Percentiles rank a stretch among this genome's conserved stretches.
Evolutionary conservation across 2,888 invertebrate genomes (phyloP).

Genomic region (Anaspis maculata): DNA sequence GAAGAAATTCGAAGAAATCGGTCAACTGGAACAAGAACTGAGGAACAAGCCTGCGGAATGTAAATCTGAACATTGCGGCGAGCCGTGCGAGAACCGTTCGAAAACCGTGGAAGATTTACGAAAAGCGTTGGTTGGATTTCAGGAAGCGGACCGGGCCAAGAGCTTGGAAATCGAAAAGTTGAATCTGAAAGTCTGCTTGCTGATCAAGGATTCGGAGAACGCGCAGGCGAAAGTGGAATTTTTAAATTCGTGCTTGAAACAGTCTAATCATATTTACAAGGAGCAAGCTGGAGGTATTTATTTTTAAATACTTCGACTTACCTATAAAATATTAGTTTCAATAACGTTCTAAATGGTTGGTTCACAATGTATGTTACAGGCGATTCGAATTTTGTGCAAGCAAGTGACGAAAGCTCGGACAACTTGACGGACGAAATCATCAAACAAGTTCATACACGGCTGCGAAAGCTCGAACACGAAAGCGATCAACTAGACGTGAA

Average conservation of each 20-base stretch:
- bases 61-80: slow-evolving; percentile 7
- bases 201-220: slow-evolving; percentile 20
- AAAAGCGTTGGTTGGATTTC: too few relatives aligned
- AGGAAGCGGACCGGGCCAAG: slow-evolving; percentile 14
- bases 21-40: slow-evolving; percentile 2
- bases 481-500: slow-evolving; percentile 51
- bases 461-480: slow-evolving; percentile 51
- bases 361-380: too few relatives aligned
- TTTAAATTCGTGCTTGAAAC: slow-evolving; percentile 12
- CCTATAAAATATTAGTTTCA: too few relatives aligned
- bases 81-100: slow-evolving; percentile 2
- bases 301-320: too few relatives aligned
- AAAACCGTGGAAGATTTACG: slow-evolving; percentile 8
- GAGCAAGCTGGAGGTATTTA: too few relatives aligned
- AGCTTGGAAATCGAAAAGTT: slow-evolving; percentile 20
- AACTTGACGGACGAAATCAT: slow-evolving; percentile 41
- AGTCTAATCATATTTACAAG: too few relatives aligned
- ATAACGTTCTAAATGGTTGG: too few relatives aligned
- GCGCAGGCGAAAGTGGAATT: slow-evolving; percentile 15
- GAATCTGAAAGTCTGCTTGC: slow-evolving; percentile 12
- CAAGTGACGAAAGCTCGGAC: too few relatives aligned
- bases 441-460: slow-evolving; percentile 45
- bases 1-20: slow-evolving; percentile 5
- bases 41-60: slow-evolving; percentile 2
- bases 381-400: too few relatives aligned